Evolutionary conservation across 1,140 invertebrate species (phyloP).

Genomic region (Cydia splendana): DNA sequence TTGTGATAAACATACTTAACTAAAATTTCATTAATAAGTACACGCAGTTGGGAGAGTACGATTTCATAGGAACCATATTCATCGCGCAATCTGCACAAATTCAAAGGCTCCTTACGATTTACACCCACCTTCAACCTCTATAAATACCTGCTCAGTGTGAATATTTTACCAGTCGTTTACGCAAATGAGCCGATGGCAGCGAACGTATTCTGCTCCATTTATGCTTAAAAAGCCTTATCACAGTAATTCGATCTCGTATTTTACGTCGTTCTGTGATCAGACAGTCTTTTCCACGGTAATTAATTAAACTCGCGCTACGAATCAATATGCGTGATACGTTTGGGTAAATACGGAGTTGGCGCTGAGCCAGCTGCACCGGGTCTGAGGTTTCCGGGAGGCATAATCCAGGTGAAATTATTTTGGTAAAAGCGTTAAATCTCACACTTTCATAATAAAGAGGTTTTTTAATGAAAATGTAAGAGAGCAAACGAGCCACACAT

Average conservation of each 20-base stretch:
- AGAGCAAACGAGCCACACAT: too few relatives aligned
- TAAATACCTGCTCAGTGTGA: neutral
- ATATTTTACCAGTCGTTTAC: conserved; percentile 28
- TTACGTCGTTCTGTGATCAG: neutral
- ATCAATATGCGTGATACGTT: conserved; percentile 32
- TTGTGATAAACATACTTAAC: too few relatives aligned
- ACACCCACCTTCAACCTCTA: neutral
- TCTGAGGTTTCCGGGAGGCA: conserved; percentile 4
- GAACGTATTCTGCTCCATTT: neutral
- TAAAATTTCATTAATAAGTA: too few relatives aligned
- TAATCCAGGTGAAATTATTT: conserved; percentile 8
- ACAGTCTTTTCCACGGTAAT: conserved; percentile 18
- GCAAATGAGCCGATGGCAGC: conserved; percentile 23
- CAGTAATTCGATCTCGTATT: neutral
- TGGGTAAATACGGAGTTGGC: conserved; percentile 21
- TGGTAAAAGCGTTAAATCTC: neutral
- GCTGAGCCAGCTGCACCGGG: conserved; percentile 2
- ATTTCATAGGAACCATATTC: too few relatives aligned
- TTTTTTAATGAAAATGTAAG: too few relatives aligned
- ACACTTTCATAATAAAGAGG: neutral
- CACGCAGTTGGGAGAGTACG: too few relatives aligned
- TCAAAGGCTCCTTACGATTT: neutral
- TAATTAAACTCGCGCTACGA: conserved; percentile 24
- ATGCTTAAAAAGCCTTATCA: neutral
- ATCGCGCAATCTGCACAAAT: neutral